Evolutionary conservation across 2,113 vertebrate species (phyloP), one percentile per base, ranked within the genome.

Genomic region (sheep (Ovis aries)): DNA sequence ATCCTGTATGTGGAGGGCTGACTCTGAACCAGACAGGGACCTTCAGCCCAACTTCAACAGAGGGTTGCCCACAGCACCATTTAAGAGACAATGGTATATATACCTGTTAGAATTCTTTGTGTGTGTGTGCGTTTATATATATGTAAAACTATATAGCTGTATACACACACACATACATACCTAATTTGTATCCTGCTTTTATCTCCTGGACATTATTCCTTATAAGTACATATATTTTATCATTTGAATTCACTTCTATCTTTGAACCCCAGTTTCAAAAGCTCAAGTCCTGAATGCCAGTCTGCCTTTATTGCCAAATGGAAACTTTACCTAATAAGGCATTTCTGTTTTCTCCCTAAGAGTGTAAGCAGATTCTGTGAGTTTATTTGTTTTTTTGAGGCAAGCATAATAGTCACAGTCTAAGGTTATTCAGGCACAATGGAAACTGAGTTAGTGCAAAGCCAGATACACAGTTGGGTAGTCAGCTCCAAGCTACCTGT

Each of bases 181-280:
- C 13, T 13, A 45, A 17, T 85, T 95, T 86, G 19, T 90, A 88
- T 90, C 23, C 77, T 95, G 27, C 48, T 71, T 64, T 90, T 91
- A 85, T 50, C 27, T 92, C 7, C 6, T 62, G 91, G 91, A 71
- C 10, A 60, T 45, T 57, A 78, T 81, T 29, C 16, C 40, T 95
- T 96, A 33, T 86, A 93, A 95, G 53, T 86, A 25, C 27, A 33
- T 90, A 67, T 9, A 67, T 78, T 97, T 86, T 92, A 89, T 91
- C 50, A 78, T 89, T 78, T 95, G 36, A 97, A 83, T 86, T 43
- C 23, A 74, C n/a, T 89, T 93, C 45, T 16, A 33, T 93, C 45
- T 60, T 89, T 93, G 88, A 97, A 71, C 36, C 23, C 21, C 9
- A 87, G 0, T 45, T 43, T 95, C 53, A 62, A 82, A 52, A 89